A percentile compares a stretch with the other conserved stretches of the same genome.
Evolutionary conservation across 2,113 vertebrate genomes (phyloP).

Genomic region (Rutilus rutilus): DNA sequence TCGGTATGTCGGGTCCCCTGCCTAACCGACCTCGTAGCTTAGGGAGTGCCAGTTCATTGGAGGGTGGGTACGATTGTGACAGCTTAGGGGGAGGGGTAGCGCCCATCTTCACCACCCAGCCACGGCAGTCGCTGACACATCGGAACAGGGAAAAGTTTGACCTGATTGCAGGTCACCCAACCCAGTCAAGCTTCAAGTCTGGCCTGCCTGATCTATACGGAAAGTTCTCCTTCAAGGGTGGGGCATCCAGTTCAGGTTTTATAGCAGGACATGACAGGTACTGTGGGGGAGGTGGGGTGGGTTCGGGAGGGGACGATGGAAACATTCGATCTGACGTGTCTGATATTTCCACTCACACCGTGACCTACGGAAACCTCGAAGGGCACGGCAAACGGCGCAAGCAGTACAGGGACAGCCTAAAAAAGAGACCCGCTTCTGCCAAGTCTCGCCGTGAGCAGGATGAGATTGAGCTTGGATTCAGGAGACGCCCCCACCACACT

Average conservation of each 20-base stretch:
- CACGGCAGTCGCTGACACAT: conserved; percentile 85
- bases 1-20: conserved; percentile 80
- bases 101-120: conserved; percentile 92
- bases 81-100: conserved; percentile 84
- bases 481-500: conserved; percentile 90
- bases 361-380: conserved; percentile 98
- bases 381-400: conserved; percentile 92
- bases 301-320: conserved; percentile 85
- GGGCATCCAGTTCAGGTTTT: conserved; percentile 81
- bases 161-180: conserved; percentile 87
- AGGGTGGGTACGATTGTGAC: conserved; percentile 95
- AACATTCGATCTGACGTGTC: conserved; percentile 94
- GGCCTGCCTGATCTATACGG: conserved; percentile 88
- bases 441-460: conserved; percentile 95
- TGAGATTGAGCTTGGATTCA: conserved; percentile 92
- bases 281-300: conserved; percentile 76
- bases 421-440: conserved; percentile 95
- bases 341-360: conserved; percentile 97
- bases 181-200: conserved; percentile 85
- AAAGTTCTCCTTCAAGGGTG: conserved; percentile 95
- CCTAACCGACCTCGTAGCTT: conserved; percentile 87
- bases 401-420: conserved; percentile 98
- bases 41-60: conserved; percentile 95
- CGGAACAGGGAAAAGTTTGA: conserved; percentile 85
- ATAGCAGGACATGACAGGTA: conserved; percentile 83